A percentile compares a stretch with the other conserved stretches of the same genome.
Conservation (phyloP, 2,888 invertebrate genomes). For the Micoletzkya japonica region DNA sequence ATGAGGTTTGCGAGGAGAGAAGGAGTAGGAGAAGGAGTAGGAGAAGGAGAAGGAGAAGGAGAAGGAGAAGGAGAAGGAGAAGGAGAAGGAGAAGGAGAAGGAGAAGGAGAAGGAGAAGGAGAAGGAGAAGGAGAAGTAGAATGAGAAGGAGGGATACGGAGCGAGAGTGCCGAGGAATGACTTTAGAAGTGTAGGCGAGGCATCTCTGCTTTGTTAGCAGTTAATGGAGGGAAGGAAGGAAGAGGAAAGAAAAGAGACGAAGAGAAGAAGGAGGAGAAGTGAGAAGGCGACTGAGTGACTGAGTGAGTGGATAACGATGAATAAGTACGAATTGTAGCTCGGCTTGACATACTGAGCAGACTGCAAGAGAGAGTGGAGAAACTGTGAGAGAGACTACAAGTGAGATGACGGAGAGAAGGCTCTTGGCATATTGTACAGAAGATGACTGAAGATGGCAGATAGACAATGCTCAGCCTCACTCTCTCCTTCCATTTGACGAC, state of each 20-base stretch:
- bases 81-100: constrained; percentile 32
- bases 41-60: constrained; percentile 8
- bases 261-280: constrained; percentile 19
- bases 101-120: constrained; percentile 33
- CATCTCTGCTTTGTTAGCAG: no score
- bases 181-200: constrained; percentile 31
- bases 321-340: constrained; percentile 8
- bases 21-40: not conserved
- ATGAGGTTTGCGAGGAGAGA: not conserved
- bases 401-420: no score
- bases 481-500: not conserved
- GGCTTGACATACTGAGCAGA: not conserved
- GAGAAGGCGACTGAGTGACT: constrained; percentile 33
- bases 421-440: no score
- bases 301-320: constrained; percentile 31
- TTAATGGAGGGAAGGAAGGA: not conserved
- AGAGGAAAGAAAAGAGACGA: constrained; percentile 17
- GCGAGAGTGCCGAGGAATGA: constrained; percentile 16
- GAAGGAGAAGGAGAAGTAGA: constrained; percentile 29
- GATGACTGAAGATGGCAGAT: not conserved
- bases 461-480: not conserved
- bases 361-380: not conserved
- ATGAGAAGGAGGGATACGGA: constrained; percentile 31
- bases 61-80: constrained; percentile 28
- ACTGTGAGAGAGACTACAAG: not conserved